A percentile compares a stretch with the other conserved stretches of the same genome.
These are phyloP conservation scores for Phallusia fumigata DNA, from an alignment of 23 tunicate genomes.

Conservation along the genomic window DNA sequence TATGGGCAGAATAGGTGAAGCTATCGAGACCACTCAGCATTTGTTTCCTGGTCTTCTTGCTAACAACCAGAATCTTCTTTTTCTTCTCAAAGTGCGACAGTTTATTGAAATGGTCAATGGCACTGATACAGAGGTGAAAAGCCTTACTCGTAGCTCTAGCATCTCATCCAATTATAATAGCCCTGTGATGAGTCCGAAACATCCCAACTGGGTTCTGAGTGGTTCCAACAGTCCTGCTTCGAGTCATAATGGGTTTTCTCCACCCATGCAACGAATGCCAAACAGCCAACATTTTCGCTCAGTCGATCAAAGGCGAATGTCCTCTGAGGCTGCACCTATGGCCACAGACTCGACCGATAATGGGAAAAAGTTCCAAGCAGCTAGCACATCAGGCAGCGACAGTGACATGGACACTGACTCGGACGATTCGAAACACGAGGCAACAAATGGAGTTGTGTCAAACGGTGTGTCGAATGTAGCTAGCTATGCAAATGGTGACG, in stretches of 20 bases:
- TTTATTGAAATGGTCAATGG: slow-evolving; percentile 92
- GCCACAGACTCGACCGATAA: not conserved
- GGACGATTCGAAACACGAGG: slow-evolving; percentile 43
- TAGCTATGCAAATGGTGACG: slow-evolving; percentile 3
- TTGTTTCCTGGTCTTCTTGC: slow-evolving; percentile 72
- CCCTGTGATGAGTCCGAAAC: slow-evolving; percentile 67
- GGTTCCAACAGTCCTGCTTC: slow-evolving; percentile 76
- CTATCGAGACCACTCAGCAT: slow-evolving; percentile 75
- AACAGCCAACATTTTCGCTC: slow-evolving; percentile 9
- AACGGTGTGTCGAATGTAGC: slow-evolving; percentile 18
- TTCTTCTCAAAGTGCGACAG: slow-evolving; percentile 82
- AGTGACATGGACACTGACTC: slow-evolving; percentile 88
- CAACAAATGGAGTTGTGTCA: slow-evolving; percentile 28
- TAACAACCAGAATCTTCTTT: slow-evolving; percentile 70
- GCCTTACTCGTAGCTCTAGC: slow-evolving; percentile 28
- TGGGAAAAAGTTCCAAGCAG: slow-evolving; percentile 14
- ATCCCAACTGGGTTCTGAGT: slow-evolving; percentile 54
- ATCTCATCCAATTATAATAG: slow-evolving; percentile 47
- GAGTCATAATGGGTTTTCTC: slow-evolving; percentile 88
- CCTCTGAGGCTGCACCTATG: not conserved
- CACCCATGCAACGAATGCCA: slow-evolving; percentile 27
- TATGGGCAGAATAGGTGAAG: slow-evolving; percentile 80
- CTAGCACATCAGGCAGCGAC: slow-evolving; percentile 40
- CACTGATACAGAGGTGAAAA: slow-evolving; percentile 77
- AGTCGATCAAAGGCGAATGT: slow-evolving; percentile 21